These are phyloP conservation scores for Eciton burchellii DNA, from an alignment of 1,140 invertebrate genomes.

Conservation along the genomic window DNA sequence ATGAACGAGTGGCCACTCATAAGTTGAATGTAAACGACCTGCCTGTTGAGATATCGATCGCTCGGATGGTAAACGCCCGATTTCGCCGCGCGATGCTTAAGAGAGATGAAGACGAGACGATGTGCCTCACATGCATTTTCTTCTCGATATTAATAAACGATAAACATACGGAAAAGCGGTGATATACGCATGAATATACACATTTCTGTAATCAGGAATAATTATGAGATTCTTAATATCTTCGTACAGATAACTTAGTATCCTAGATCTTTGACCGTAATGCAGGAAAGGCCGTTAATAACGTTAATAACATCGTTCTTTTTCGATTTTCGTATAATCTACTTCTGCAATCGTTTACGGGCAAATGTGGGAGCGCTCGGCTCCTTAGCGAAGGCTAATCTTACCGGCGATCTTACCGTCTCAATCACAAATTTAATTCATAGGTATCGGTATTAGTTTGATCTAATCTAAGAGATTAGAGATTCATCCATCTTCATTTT, in stretches of 20 bases:
- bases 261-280: no score
- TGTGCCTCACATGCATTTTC: not conserved
- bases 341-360: not conserved
- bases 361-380: not conserved
- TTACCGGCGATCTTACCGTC: not conserved
- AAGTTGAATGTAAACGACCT: constrained; percentile 73
- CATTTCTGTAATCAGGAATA: no score
- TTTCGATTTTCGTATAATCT: no score
- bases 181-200: no score
- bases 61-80: constrained; percentile 16
- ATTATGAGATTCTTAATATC: no score
- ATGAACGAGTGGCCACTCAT: constrained; percentile 68
- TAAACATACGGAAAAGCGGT: not conserved
- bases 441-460: not conserved
- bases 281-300: no score
- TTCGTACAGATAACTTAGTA: no score
- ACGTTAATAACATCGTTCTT: no score
- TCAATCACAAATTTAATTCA: not conserved
- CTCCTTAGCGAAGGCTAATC: not conserved
- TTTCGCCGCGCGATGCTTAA: constrained; percentile 17
- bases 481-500: not conserved
- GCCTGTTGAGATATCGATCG: constrained; percentile 70
- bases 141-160: not conserved
- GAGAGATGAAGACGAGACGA: not conserved
- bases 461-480: not conserved